Percentiles rank a stretch among this genome's conserved stretches.
These are phyloP conservation scores for Coendou prehensilis DNA, from an alignment of 2,797 vertebrate species.

Conservation along the genomic window DNA sequence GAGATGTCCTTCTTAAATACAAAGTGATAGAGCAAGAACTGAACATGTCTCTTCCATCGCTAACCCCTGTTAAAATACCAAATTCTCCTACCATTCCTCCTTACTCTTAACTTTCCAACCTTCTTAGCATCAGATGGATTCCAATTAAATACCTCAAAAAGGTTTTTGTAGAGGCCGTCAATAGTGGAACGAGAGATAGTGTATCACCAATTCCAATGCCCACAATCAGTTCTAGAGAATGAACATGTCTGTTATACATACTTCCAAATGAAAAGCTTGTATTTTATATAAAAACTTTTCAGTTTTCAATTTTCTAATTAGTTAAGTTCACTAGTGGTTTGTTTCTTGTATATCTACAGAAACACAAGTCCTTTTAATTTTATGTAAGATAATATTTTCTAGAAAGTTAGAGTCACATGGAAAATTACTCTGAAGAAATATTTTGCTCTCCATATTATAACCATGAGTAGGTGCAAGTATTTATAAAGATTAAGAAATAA, in stretches of 20 bases:
- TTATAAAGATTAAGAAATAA: not conserved
- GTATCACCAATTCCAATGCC: not conserved
- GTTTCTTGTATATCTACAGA: not conserved
- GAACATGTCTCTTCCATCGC: not conserved
- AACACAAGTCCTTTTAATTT: not conserved
- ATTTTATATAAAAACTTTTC: not conserved
- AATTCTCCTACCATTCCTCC: not conserved
- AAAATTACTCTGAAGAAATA: not conserved
- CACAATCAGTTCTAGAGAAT: not conserved
- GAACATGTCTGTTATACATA: not conserved
- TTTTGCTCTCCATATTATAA: not conserved
- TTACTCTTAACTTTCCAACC: not conserved
- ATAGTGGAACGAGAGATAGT: not conserved
- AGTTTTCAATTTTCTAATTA: constrained; percentile 12
- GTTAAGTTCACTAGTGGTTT: not conserved
- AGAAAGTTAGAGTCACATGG: not conserved
- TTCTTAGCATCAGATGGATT: not conserved
- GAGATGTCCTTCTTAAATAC: not conserved
- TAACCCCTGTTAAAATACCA: not conserved
- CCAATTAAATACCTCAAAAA: not conserved
- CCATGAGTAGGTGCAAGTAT: not conserved
- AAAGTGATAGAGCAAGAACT: not conserved
- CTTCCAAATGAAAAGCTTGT: not conserved
- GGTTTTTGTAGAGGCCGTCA: not conserved
- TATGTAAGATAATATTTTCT: not conserved